phyloP scores from a whole-genome alignment of 2,797 vertebrate genomes.

The Lophius americanus region DNA sequence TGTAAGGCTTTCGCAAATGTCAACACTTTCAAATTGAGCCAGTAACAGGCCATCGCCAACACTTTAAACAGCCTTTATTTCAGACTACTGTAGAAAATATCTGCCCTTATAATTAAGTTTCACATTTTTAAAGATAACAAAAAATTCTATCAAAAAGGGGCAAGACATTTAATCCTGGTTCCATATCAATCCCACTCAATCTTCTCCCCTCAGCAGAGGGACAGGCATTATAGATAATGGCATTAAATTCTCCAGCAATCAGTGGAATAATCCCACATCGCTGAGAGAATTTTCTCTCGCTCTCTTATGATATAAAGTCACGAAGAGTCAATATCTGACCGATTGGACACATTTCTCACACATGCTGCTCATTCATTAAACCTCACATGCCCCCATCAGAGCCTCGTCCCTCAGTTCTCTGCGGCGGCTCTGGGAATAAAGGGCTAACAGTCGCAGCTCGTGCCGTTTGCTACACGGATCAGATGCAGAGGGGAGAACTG shows the following conservation, averaged over 20 bases:
- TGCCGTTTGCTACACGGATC: constrained; percentile 47
- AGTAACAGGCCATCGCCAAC: constrained; percentile 49
- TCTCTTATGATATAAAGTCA: neutral
- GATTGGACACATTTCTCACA: constrained; percentile 12
- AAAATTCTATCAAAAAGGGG: neutral
- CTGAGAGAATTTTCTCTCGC: neutral
- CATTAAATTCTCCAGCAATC: neutral
- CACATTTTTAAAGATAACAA: neutral
- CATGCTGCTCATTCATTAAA: constrained; percentile 19
- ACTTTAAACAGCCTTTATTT: constrained; percentile 8
- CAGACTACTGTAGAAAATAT: neutral
- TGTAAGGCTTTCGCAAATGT: constrained; percentile 74
- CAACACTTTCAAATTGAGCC: constrained; percentile 70
- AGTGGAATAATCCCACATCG: neutral
- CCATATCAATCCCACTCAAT: neutral
- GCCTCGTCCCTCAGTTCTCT: constrained; percentile 43
- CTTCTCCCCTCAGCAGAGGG: neutral
- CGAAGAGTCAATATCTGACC: neutral
- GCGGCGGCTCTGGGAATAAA: constrained; percentile 51
- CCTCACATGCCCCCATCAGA: constrained; percentile 34
- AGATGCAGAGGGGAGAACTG: constrained; percentile 66
- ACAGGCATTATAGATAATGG: neutral
- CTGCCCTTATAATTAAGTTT: neutral
- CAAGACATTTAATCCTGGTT: neutral
- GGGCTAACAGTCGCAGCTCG: constrained; percentile 52